Evolutionary conservation across 2,797 vertebrate genomes (phyloP), one percentile per base, ranked within the genome.

Genomic region (Merluccius polli): DNA sequence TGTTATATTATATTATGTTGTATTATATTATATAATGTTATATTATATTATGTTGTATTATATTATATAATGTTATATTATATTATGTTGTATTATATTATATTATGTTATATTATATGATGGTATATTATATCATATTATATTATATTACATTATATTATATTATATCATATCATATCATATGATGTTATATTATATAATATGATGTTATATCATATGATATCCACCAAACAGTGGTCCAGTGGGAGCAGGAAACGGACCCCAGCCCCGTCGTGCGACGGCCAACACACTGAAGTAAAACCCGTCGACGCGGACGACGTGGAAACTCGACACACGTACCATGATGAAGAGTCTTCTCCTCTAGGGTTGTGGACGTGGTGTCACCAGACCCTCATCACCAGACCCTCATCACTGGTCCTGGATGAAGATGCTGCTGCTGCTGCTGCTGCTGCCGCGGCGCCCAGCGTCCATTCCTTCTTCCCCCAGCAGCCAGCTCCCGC

Each of bases 361-460:
- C 78, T 82, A 72, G 73, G 77, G 70, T 75, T 71, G 80, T 86
- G 87, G n/a, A 32, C 76, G 78, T 59, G 52, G 69, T 82, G 82
- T 78, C 35, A n/a, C n/a, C n/a, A n/a, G n/a, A n/a, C n/a, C n/a
- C n/a, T n/a, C n/a, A n/a, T 76, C 69, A 75, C 71, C 70, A 85
- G 82, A 79, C 80, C 80, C 83, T 90, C 87, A 90, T 89, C 82
- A 88, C 84, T 89, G 82, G 79, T 78, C 85, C 79, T 82, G 83
- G 92, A 93, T 91, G n/a, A n/a, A n/a, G n/a, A n/a, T n/a, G n/a
- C n/a, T n/a, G n/a, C n/a, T n/a, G n/a, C n/a, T n/a, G n/a, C n/a
- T n/a, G n/a, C n/a, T n/a, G n/a, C n/a, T n/a, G 90, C 89, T 77
- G 90, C 89, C 76, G 80, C 82, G 77, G 18, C 77, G 72, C 73